Percentiles rank a stretch among this genome's conserved stretches.
phyloP scores from a whole-genome alignment of 2,888 invertebrate genomes.

The Limenitis camilla region DNA sequence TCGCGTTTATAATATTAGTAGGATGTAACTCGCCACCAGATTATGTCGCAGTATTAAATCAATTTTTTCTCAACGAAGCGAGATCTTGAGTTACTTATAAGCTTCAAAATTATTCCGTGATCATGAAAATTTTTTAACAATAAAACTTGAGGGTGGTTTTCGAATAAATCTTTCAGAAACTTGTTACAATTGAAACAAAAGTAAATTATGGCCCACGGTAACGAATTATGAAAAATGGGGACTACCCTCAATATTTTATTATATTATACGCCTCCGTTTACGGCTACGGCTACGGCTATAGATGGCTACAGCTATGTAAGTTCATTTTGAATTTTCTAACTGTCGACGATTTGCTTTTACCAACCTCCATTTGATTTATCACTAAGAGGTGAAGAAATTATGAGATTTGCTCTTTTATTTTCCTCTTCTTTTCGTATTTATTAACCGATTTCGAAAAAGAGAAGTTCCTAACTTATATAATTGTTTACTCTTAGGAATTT shows the following conservation, averaged over 20 bases:
- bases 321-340: constrained; percentile 15
- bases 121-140: constrained; percentile 12
- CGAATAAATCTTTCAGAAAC: constrained; percentile 51
- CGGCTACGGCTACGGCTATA: neutral
- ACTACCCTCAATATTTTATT: constrained; percentile 31
- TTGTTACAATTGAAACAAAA: constrained; percentile 69
- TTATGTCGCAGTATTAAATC: no score
- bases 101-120: no score
- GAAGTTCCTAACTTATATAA: no score
- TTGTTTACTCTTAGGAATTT: no score
- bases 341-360: constrained; percentile 14
- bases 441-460: no score
- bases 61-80: no score
- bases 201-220: constrained; percentile 53
- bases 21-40: no score
- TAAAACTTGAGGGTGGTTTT: constrained; percentile 35
- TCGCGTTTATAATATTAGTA: no score
- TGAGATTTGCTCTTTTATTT: neutral
- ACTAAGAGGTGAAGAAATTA: neutral
- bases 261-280: neutral
- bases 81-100: no score
- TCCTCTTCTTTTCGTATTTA: no score
- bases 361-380: constrained; percentile 13
- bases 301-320: neutral
- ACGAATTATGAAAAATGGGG: constrained; percentile 60